phyloP scores from a whole-genome alignment of 2,888 invertebrate species.

The Diarsia mendica region DNA sequence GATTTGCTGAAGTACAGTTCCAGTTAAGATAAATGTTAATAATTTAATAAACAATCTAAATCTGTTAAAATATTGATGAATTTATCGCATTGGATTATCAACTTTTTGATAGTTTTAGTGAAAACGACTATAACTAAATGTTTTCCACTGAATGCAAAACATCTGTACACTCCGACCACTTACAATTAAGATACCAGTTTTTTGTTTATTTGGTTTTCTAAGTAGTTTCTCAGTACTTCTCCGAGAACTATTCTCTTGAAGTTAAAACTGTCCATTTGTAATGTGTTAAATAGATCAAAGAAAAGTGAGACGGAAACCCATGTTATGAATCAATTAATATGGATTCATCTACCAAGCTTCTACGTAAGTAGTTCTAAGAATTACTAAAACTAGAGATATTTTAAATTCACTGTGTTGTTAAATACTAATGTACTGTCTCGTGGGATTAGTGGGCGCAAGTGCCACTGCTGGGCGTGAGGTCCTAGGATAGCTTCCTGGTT shows the following conservation, averaged over 20 bases:
- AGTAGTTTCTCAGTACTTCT: slow-evolving; percentile 12
- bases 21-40: too few species aligned
- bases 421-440: too few species aligned
- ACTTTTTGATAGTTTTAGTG: not conserved
- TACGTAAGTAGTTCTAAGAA: slow-evolving; percentile 22
- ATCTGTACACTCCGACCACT: not conserved
- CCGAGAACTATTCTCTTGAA: not conserved
- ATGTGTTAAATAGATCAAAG: slow-evolving; percentile 42
- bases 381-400: not conserved
- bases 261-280: not conserved
- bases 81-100: too few species aligned
- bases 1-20: too few species aligned
- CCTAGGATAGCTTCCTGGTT: too few species aligned
- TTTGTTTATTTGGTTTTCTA: slow-evolving; percentile 13
- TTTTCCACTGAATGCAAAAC: too few species aligned
- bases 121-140: not conserved
- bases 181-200: not conserved
- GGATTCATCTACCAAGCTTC: not conserved
- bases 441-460: too few species aligned
- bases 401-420: not conserved
- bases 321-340: slow-evolving; percentile 21
- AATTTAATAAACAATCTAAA: too few species aligned
- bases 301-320: slow-evolving; percentile 28
- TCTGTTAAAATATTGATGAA: too few species aligned
- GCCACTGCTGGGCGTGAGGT: too few species aligned